Percentiles rank a stretch among this genome's conserved stretches.
These are phyloP conservation scores for Diplolepis rosae DNA, from an alignment of 2,888 invertebrate species.

Conservation along the genomic window DNA sequence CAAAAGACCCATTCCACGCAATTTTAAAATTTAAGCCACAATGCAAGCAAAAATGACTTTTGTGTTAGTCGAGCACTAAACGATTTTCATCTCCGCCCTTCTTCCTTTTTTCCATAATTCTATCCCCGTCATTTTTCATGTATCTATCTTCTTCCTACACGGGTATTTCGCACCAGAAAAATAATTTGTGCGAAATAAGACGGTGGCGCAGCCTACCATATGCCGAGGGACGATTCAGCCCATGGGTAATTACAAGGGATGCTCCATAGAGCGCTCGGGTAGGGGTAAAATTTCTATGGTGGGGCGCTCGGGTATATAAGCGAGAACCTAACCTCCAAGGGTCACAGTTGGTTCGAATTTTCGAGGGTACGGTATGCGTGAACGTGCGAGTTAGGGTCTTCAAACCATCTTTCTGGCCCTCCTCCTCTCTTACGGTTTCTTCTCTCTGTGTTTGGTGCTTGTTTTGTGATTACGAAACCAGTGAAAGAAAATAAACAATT, in stretches of 20 bases:
- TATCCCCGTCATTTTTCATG: constrained; percentile 31
- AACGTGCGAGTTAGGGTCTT: constrained; percentile 32
- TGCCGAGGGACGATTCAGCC: constrained; percentile 62
- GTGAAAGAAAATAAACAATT: constrained; percentile 27
- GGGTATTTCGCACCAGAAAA: constrained; percentile 44
- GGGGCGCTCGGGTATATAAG: constrained; percentile 68
- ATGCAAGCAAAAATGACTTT: constrained; percentile 26
- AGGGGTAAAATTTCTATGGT: constrained; percentile 48
- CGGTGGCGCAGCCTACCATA: constrained; percentile 59
- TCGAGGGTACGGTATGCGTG: constrained; percentile 50
- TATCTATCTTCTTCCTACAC: constrained; percentile 33
- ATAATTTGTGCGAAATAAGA: constrained; percentile 68
- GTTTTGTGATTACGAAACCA: constrained; percentile 12
- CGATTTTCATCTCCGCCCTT: constrained; percentile 18
- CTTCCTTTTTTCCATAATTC: constrained; percentile 34
- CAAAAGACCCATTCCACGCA: constrained; percentile 5
- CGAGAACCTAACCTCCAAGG: constrained; percentile 63
- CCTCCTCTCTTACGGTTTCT: constrained; percentile 1
- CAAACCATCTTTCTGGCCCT: not conserved
- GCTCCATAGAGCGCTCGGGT: constrained; percentile 55
- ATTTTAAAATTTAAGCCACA: not conserved
- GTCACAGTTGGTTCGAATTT: constrained; percentile 68
- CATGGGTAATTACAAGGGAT: constrained; percentile 71
- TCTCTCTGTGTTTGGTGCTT: not conserved
- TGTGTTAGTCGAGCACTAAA: constrained; percentile 9